These are phyloP conservation scores for Elachura formosa DNA, from an alignment of 2,113 vertebrate genomes.

Conservation along the genomic window DNA sequence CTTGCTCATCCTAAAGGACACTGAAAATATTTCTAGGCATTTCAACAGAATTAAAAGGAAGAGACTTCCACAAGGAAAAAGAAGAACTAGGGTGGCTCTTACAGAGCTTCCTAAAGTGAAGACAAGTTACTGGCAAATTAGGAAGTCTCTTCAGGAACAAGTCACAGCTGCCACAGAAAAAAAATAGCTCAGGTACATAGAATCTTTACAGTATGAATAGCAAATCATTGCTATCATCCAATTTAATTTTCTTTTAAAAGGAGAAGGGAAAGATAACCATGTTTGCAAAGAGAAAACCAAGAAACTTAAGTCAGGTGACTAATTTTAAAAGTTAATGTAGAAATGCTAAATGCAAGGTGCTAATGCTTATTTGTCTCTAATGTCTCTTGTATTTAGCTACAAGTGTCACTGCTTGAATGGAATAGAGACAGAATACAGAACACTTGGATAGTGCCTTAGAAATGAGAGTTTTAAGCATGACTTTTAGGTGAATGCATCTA, in stretches of 20 bases:
- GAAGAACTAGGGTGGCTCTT: background rate
- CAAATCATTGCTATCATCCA: background rate
- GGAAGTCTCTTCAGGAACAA: background rate
- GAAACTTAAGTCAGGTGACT: background rate
- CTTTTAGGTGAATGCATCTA: background rate
- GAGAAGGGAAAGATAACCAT: background rate
- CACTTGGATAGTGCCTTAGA: background rate
- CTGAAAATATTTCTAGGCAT: background rate
- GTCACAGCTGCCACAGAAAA: background rate
- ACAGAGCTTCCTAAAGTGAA: background rate
- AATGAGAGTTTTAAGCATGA: background rate
- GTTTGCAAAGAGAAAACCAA: background rate
- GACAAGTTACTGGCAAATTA: background rate
- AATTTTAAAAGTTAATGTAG: background rate
- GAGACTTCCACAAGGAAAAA: background rate
- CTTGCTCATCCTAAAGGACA: conserved; percentile 29
- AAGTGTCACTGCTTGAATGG: background rate
- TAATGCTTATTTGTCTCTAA: background rate
- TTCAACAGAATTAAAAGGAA: background rate
- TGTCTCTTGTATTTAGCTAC: background rate
- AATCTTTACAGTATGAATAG: background rate
- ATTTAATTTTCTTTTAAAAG: background rate
- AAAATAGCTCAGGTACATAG: background rate
- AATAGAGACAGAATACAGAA: background rate
- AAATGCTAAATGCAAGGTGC: background rate